Base-by-base conservation (phyloP, 2,888 invertebrate species). In the Hirtodrosophila duncani region DNA sequence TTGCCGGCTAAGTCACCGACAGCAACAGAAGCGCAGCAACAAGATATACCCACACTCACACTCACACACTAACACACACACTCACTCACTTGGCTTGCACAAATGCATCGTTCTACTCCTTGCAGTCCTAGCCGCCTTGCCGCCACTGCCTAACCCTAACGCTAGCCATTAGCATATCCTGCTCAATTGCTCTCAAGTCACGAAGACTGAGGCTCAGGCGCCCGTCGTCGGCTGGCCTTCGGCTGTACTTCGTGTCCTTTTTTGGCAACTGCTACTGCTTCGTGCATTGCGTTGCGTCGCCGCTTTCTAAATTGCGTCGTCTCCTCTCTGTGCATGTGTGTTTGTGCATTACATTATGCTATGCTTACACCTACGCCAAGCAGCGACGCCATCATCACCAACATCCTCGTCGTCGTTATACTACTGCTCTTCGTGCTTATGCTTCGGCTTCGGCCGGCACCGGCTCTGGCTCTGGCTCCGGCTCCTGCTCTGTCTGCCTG, bases 221-320 rank as follows among this genome's bases (percentile, higher is more conserved):
- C 43, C 44, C 5, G 3, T 41, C 42, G 21, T 31, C 18, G 42
- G n/a, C 24, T 55, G 48, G 39, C 36, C 58, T 66, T 68, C 57
- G 67, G 62, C 58, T 68, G 26, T n/a, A n/a, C 69, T 74, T 74
- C 74, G 70, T 55, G 55, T 42, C 53, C 30, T n/a, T n/a, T n/a
- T n/a, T n/a, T n/a, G n/a, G n/a, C n/a, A n/a, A n/a, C n/a, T n/a
- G n/a, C n/a, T 38, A 43, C 64, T 74, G 74, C 71, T 78, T 74
- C 74, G 79, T 74, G 79, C n/a, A 74, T 79, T 68, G 78, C 63
- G 66, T 61, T 38, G 58, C 63, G 46, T 57, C 57, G 42, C 29
- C 17, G n/a, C 17, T 34, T 14, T 20, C 18, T 24, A n/a, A n/a
- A n/a, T n/a, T n/a, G n/a, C n/a, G n/a, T n/a, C n/a, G 33, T 30